Evolutionary conservation across 2,113 vertebrate species (phyloP).

Genomic region (Rutilus rutilus): DNA sequence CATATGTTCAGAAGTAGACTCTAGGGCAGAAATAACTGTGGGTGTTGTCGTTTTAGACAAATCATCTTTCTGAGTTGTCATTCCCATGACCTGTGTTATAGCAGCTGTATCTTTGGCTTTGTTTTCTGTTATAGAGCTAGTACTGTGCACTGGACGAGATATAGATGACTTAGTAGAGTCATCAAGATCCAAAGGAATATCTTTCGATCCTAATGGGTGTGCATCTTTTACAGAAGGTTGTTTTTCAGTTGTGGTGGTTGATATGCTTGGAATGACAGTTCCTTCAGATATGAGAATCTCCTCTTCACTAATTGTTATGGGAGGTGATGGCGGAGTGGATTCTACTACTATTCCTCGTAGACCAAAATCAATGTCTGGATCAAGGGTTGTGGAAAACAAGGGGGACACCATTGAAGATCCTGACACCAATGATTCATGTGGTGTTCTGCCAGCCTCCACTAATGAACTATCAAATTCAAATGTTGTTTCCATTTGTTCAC

Average conservation of each 20-base stretch:
- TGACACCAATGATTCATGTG: constrained; percentile 31
- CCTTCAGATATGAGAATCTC: constrained; percentile 45
- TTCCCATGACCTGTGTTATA: neutral
- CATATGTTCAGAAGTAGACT: neutral
- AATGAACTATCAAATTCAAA: constrained; percentile 57
- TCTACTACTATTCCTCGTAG: constrained; percentile 50
- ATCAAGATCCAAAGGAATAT: constrained; percentile 1
- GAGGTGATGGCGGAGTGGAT: constrained; percentile 45
- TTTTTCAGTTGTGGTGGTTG: constrained; percentile 4
- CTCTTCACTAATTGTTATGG: constrained; percentile 17
- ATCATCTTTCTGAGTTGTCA: neutral
- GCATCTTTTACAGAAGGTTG: constrained; percentile 5
- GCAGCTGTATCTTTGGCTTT: neutral
- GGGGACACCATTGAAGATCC: constrained; percentile 34
- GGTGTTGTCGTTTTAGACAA: neutral
- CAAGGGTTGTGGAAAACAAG: constrained; percentile 39
- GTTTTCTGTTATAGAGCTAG: constrained; percentile 6
- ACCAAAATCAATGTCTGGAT: constrained; percentile 48
- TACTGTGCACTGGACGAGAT: neutral
- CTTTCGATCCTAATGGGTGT: neutral
- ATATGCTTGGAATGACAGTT: constrained; percentile 37
- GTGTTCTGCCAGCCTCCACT: constrained; percentile 27
- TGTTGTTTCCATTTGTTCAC: constrained; percentile 52
- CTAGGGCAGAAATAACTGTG: neutral
- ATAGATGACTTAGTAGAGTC: constrained; percentile 3